phyloP scores from a whole-genome alignment of 2,888 invertebrate genomes.

The Drosophila stalkeri region DNA sequence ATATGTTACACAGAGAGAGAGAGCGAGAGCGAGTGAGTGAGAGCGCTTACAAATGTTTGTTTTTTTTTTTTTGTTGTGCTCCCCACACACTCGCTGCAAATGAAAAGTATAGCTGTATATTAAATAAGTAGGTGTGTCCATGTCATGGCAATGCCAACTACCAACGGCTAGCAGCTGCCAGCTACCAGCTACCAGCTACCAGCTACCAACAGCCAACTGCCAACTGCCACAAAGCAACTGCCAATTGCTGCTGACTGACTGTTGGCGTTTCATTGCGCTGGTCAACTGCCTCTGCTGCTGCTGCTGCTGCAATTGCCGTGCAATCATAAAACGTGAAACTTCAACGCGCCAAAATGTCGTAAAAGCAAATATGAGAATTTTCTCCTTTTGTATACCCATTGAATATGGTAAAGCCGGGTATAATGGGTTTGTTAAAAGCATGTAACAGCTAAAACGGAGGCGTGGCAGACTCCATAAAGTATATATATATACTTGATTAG shows the following conservation, averaged over 20 bases:
- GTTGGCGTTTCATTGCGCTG: slow-evolving; percentile 4
- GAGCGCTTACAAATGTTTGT: too few species aligned
- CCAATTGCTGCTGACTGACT: slow-evolving; percentile 37
- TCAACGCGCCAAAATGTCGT: slow-evolving; percentile 70
- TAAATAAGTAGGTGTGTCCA: slow-evolving; percentile 76
- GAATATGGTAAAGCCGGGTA: too few species aligned
- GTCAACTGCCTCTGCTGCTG: background rate
- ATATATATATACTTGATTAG: too few species aligned
- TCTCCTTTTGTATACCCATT: slow-evolving; percentile 13
- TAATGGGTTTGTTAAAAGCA: too few species aligned
- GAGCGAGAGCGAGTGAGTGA: too few species aligned
- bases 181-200: slow-evolving; percentile 4
- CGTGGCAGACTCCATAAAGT: too few species aligned
- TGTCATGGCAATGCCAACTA: slow-evolving; percentile 59
- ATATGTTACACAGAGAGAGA: slow-evolving; percentile 56
- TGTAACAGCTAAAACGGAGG: too few species aligned
- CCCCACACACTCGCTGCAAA: background rate
- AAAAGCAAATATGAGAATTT: slow-evolving; percentile 65
- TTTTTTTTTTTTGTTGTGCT: too few species aligned
- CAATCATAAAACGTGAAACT: slow-evolving; percentile 54
- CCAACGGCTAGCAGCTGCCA: slow-evolving; percentile 17
- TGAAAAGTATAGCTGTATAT: slow-evolving; percentile 76
- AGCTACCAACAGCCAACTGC: slow-evolving; percentile 14
- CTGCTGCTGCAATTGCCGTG: slow-evolving; percentile 33
- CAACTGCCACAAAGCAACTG: slow-evolving; percentile 27